Evolutionary conservation across 1,140 invertebrate species (phyloP).

Genomic region (Drosophila lacertosa): DNA sequence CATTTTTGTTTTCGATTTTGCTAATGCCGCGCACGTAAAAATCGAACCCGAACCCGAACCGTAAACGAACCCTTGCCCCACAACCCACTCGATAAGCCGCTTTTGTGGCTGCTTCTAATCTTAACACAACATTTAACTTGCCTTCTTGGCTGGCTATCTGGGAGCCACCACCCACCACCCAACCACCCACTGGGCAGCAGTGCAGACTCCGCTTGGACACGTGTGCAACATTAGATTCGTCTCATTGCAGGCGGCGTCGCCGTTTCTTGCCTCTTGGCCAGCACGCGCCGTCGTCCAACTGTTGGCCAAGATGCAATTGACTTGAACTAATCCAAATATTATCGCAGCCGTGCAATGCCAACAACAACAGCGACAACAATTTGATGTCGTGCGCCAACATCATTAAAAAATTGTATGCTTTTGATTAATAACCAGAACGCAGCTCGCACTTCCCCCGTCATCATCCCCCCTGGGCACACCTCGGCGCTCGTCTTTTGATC

Average conservation of each 20-base stretch:
- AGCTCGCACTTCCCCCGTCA: constrained; percentile 31
- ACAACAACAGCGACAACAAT: constrained; percentile 45
- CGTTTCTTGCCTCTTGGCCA: constrained; percentile 9
- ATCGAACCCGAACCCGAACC: neutral
- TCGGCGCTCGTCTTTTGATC: constrained; percentile 65
- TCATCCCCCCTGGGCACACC: neutral
- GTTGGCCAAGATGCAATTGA: constrained; percentile 72
- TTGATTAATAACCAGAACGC: constrained; percentile 77
- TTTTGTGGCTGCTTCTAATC: constrained; percentile 75
- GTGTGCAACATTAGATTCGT: constrained; percentile 80
- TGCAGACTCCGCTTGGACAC: constrained; percentile 57
- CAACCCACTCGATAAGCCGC: constrained; percentile 62
- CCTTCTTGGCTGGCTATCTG: constrained; percentile 56
- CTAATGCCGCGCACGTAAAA: constrained; percentile 67
- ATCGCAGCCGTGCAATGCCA: constrained; percentile 67
- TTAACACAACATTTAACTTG: constrained; percentile 82
- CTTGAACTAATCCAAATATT: constrained; percentile 83
- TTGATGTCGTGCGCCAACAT: constrained; percentile 65
- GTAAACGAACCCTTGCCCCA: constrained; percentile 47
- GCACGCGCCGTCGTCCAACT: constrained; percentile 51
- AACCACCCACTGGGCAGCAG: constrained; percentile 45
- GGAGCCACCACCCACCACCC: constrained; percentile 11
- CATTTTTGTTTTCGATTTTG: constrained; percentile 34
- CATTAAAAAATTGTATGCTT: constrained; percentile 74
- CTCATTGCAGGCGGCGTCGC: constrained; percentile 55